Conservation (phyloP, 2,797 vertebrate species). For the Parambassis ranga region DNA sequence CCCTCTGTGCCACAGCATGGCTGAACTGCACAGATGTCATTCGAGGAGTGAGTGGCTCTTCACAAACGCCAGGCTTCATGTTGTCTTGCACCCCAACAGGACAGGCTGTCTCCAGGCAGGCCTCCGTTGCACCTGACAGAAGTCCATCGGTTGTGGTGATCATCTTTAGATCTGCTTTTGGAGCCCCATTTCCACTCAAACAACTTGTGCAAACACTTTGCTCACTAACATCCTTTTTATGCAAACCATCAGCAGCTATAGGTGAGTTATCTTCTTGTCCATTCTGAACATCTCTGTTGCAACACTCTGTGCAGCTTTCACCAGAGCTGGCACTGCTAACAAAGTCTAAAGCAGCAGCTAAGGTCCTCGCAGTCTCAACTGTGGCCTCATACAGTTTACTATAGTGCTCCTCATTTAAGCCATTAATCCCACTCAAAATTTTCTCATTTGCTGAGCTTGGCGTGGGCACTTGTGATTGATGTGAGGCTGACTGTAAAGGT, state of each 20-base stretch:
- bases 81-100: conserved; percentile 67
- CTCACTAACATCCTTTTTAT: conserved; percentile 70
- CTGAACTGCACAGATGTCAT: conserved; percentile 57
- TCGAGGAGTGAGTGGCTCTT: conserved; percentile 55
- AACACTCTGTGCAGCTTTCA: conserved; percentile 30
- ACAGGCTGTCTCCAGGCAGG: conserved; percentile 49
- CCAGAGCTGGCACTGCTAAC: conserved; percentile 79
- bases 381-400: conserved; percentile 93
- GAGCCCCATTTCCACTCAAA: conserved; percentile 71
- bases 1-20: conserved; percentile 75
- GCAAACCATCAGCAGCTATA: conserved; percentile 72
- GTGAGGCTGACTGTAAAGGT: conserved; percentile 10
- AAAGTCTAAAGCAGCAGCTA: conserved; percentile 92
- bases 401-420: conserved; percentile 89
- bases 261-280: conserved; percentile 23
- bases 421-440: conserved; percentile 86
- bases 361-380: conserved; percentile 92
- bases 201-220: conserved; percentile 83
- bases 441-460: conserved; percentile 78
- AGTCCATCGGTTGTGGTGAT: conserved; percentile 63
- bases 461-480: conserved; percentile 15
- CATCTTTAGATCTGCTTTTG: conserved; percentile 62
- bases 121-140: conserved; percentile 64
- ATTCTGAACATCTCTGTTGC: conserved; percentile 34
- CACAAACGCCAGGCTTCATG: conserved; percentile 59